Evolutionary conservation across 2,888 invertebrate species (phyloP), one percentile per base, ranked within the genome.

Genomic region (Lasioglossum pauxillum): DNA sequence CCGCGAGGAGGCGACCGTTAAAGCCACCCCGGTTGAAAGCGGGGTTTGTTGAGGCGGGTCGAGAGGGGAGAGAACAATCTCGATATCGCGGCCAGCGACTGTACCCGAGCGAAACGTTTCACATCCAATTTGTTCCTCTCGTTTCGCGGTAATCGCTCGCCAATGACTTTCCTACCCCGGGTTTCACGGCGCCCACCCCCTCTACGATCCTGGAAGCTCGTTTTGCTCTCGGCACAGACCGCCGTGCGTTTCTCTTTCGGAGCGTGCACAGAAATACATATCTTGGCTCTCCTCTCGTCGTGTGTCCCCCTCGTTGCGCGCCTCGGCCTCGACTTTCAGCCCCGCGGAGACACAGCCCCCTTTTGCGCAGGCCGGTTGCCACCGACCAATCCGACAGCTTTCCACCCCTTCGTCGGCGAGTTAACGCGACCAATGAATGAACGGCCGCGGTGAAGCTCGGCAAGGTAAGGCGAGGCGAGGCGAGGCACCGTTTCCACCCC

Each of bases 41-140:
- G 12, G 57, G 57, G n/a, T n/a, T 57, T 57, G 57, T 57, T n/a
- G 57, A 23, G 23, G 57, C n/a, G 69, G 38, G 23, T 35, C 10
- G 23, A 31, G 19, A 23, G 35, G 38, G 38, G 46, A 27, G 31
- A 86, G 72, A 81, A 86, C 83, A 86, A 87, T 87, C 80, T 71
- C 86, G 78, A 86, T 86, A 83, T 86, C 78, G 78, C 74, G 78
- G 76, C 64, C 73, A 69, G 44, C 69, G 80, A 72, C 49, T 71
- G 27, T 76, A 46, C 83, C 74, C 16, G 79, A 57, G 74, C 57
- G 85, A 88, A 89, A 89, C 89, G 90, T 93, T 93, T 93, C 90
- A 93, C 93, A 92, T 93, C 90, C 92, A 92, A 93, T 94, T 93
- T 93, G 91, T 91, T 92, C 89, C 89, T 89, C 84, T 89, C 89